Conservation (phyloP, 1,140 invertebrate genomes). For the Aphaenogaster floridana region DNA sequence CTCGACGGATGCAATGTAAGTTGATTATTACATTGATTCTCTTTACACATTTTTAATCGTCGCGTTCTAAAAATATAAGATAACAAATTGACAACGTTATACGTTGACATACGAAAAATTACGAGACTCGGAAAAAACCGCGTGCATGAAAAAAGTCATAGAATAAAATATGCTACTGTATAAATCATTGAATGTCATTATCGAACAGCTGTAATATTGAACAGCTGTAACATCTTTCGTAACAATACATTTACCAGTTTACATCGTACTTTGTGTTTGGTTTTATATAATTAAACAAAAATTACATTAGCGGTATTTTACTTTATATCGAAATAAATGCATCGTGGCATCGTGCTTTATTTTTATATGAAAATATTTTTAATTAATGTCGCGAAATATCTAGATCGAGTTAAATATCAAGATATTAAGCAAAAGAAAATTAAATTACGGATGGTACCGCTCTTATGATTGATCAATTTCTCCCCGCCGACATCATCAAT, state of each 20-base stretch:
- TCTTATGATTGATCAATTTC: not conserved
- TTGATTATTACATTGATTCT: conserved; percentile 36
- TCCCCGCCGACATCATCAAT: not conserved
- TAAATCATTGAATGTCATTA: conserved; percentile 11
- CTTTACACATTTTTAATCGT: not conserved
- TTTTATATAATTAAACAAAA: not conserved
- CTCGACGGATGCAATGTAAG: conserved; percentile 81
- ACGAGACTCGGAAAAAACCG: not conserved
- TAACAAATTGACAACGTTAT: not conserved
- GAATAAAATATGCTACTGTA: not conserved
- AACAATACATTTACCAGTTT: not conserved
- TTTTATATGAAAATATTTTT: not conserved
- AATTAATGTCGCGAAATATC: not conserved
- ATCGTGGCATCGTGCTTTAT: not conserved
- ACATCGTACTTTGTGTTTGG: not conserved
- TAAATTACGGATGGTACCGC: not conserved
- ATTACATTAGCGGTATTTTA: not conserved
- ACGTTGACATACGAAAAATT: not conserved
- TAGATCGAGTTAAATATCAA: conserved; percentile 17
- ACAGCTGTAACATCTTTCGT: not conserved
- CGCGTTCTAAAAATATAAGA: not conserved
- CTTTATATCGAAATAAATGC: not conserved
- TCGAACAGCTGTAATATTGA: not conserved
- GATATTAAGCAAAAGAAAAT: not conserved
- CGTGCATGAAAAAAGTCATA: not conserved